Percentiles rank a stretch among this genome's conserved stretches.
Conservation (phyloP, 2,797 vertebrate species). For the Furcifer pardalis region DNA sequence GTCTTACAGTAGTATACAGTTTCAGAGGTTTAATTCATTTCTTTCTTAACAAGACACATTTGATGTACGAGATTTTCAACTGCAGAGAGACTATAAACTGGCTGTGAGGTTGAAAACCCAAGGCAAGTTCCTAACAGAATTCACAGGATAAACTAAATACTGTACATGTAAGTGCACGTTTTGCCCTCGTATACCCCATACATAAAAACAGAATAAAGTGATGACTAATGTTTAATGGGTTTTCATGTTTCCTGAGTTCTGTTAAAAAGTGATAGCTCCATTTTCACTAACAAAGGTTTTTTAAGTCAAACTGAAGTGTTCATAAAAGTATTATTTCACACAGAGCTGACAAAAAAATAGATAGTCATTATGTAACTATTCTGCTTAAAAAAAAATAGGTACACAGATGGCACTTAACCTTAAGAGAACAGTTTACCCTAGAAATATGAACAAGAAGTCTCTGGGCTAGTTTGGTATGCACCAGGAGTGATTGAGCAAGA, state of each 20-base stretch:
- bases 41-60: neutral
- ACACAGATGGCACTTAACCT: neutral
- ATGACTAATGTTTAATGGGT: neutral
- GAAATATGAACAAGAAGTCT: neutral
- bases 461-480: neutral
- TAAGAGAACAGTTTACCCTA: neutral
- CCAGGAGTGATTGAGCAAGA: slow-evolving; percentile 27
- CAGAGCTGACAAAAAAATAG: neutral
- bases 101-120: neutral
- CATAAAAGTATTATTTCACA: neutral
- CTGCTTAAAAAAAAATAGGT: neutral
- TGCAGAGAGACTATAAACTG: neutral
- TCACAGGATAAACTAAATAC: neutral
- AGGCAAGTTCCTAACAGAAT: neutral
- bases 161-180: neutral
- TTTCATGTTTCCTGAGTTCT: neutral
- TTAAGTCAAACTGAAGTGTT: neutral
- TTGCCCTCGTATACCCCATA: neutral
- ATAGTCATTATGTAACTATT: neutral
- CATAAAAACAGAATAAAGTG: neutral
- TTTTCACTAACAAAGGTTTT: neutral
- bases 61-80: neutral
- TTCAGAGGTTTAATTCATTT: neutral
- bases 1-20: neutral
- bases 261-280: neutral